These are phyloP conservation scores for Apamea anceps DNA, from an alignment of 2,888 invertebrate species.

Conservation along the genomic window DNA sequence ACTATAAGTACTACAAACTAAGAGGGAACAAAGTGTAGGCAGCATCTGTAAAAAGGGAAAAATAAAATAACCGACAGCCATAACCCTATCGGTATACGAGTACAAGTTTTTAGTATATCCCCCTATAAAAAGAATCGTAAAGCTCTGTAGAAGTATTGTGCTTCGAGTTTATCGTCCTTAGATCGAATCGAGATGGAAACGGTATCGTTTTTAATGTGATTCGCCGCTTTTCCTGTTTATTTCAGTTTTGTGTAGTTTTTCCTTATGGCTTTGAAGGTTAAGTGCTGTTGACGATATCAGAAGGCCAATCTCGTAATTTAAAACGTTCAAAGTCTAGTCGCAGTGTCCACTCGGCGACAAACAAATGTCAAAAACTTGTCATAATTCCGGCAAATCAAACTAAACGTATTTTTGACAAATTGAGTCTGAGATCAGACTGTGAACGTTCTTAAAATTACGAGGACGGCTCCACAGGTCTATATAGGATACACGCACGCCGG, in stretches of 20 bases:
- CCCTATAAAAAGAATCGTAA: conserved; percentile 64
- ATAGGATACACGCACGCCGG: too few relatives aligned
- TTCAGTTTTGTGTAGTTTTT: conserved; percentile 22
- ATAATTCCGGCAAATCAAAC: too few relatives aligned
- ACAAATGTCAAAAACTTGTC: too few relatives aligned
- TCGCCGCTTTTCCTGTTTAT: conserved; percentile 35
- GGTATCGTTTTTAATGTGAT: conserved; percentile 56
- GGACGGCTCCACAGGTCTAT: too few relatives aligned
- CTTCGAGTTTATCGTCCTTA: conserved; percentile 46
- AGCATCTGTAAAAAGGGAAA: conserved; percentile 42
- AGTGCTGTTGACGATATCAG: background rate
- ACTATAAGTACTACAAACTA: conserved; percentile 6
- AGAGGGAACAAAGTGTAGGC: background rate
- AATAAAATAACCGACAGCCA: conserved; percentile 68
- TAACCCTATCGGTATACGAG: conserved; percentile 68
- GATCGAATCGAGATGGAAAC: conserved; percentile 57
- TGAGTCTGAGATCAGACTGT: too few relatives aligned
- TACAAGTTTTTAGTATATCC: conserved; percentile 68
- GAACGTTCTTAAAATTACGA: too few relatives aligned
- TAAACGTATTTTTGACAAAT: too few relatives aligned
- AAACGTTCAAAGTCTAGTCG: too few relatives aligned
- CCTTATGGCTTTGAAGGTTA: background rate
- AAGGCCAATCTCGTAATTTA: too few relatives aligned
- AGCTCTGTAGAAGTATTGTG: conserved; percentile 42
- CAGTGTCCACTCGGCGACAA: too few relatives aligned